Base-by-base conservation (phyloP, 2,113 vertebrate species). In the Pomatorhinus ruficollis region DNA sequence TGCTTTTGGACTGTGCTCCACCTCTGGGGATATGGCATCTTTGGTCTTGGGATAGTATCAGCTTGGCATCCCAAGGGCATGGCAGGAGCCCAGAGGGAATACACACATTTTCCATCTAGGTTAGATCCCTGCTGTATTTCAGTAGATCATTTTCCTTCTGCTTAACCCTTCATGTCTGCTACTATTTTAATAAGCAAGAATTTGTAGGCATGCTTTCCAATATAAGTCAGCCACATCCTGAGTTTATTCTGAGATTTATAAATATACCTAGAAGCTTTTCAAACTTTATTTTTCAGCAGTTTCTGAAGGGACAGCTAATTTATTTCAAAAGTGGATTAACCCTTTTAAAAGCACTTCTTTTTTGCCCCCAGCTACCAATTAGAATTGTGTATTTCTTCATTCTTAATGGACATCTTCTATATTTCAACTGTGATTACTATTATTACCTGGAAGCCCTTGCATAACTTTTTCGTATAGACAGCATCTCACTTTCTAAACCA, bases 201-300 rank as follows among this genome's bases (percentile, higher is more conserved):
- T 50, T 80, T 70, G 60, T 82, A 64, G n/a, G 28, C 5, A 22
- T 9, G 20, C 8, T 68, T 45, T 60, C 27, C 6, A 27, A 0
- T 56, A 30, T n/a, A 79, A 71, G 28, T 83, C 49, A 61, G 17
- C 15, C 40, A n/a, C 17, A 44, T 82, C 23, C 57, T 71, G 44
- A 30, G 3, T 75, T 91, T 87, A 60, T 93, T 79, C 30, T 87
- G 69, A 75, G 61, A 37, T 52, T 33, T 80, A 30, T 66, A 92
- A 90, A 83, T 53, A 40, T 4, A 49, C 6, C 8, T 78, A 60
- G 21, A 57, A 68, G 7, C 4, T 70, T 85, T 89, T 83, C 39
- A 72, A 69, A 66, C 44, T 81, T 95, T 27, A 18, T 59, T 84
- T 93, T 52, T 79, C 47, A 65, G 50, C 19, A 28, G 23, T 79